Evolutionary conservation across 2,888 invertebrate species (phyloP).

Genomic region (Phoenoteleia sp.): DNA sequence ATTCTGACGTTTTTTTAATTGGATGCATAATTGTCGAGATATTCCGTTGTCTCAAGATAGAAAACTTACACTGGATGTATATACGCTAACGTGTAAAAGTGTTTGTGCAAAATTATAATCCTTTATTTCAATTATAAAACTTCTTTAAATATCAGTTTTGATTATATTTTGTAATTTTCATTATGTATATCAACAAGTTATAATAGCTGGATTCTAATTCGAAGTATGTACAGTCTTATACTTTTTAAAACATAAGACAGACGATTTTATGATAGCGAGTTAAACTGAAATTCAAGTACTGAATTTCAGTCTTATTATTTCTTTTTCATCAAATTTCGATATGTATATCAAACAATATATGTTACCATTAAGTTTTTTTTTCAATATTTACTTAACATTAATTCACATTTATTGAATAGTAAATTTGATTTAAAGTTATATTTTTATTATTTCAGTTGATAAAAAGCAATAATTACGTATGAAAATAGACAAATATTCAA

Average conservation of each 20-base stretch:
- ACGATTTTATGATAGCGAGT: neutral
- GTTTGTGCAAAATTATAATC: neutral
- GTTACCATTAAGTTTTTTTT: neutral
- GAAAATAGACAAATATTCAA: neutral
- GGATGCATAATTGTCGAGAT: no score
- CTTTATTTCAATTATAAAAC: constrained; percentile 1
- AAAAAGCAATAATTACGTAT: neutral
- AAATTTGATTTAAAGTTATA: neutral
- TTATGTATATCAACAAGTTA: neutral
- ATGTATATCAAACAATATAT: neutral
- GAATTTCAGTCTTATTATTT: neutral
- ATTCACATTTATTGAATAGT: neutral
- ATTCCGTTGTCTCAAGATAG: no score
- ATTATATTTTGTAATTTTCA: constrained; percentile 4
- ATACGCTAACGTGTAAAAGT: constrained; percentile 15
- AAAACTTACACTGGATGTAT: no score
- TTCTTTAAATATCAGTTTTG: constrained; percentile 5
- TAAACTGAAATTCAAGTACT: neutral
- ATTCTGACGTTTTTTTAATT: no score
- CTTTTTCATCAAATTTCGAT: neutral
- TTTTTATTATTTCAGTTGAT: neutral
- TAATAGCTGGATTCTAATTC: constrained; percentile 2
- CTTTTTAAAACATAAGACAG: neutral
- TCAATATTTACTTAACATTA: neutral
- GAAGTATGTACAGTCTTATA: constrained; percentile 1